Percentiles rank a stretch among this genome's conserved stretches.
Evolutionary conservation across 2,113 vertebrate genomes (phyloP).

Genomic region (Nothocercus julius): DNA sequence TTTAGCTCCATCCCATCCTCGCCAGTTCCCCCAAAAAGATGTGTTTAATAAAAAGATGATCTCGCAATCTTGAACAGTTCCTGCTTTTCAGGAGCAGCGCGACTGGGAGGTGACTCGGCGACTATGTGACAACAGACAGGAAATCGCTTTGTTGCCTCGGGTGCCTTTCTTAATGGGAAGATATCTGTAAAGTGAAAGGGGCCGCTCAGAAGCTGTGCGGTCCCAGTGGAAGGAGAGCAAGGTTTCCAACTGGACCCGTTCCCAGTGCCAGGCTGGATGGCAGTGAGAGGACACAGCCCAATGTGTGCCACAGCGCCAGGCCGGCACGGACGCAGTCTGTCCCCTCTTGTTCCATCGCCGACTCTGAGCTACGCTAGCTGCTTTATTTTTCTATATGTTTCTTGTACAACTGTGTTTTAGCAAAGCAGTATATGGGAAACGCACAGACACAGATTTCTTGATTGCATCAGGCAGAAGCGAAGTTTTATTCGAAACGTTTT

Average conservation of each 20-base stretch:
- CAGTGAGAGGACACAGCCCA: not conserved
- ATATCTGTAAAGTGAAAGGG: not conserved
- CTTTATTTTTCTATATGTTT: not conserved
- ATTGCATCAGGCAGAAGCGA: conserved; percentile 61
- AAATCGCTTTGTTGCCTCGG: not conserved
- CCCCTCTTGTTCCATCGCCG: not conserved
- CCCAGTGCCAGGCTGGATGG: not conserved
- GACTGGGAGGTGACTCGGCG: not conserved
- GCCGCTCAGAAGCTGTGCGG: not conserved
- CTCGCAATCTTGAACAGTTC: not conserved
- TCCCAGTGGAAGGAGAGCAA: not conserved
- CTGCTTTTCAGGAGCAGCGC: not conserved
- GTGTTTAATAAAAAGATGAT: not conserved
- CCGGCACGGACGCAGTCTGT: not conserved
- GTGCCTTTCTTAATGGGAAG: not conserved
- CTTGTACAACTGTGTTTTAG: not conserved
- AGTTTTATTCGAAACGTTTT: conserved; percentile 45
- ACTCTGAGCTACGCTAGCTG: not conserved
- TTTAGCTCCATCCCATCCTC: not conserved
- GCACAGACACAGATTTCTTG: conserved; percentile 1
- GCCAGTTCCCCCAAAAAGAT: not conserved
- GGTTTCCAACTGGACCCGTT: not conserved
- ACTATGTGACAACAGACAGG: not conserved
- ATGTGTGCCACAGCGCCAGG: not conserved
- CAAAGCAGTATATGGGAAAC: not conserved